phyloP scores from a whole-genome alignment of 2,797 vertebrate genomes.

The Spheniscus humboldti region DNA sequence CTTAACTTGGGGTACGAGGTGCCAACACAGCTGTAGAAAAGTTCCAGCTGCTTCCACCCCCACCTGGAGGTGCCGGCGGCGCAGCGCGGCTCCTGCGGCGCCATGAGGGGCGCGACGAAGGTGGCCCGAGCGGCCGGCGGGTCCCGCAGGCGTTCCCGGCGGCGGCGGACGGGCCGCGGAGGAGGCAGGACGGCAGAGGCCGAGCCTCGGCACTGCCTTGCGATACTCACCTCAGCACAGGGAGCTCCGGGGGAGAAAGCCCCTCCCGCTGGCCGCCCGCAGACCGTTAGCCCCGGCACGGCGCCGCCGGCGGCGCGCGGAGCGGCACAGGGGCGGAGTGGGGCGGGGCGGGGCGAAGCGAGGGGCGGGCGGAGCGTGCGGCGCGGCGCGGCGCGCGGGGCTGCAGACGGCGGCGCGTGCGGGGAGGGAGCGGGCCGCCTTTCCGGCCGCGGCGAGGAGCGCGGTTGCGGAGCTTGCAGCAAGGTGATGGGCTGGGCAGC shows the following conservation, averaged over 20 bases:
- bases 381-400: neutral
- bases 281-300: neutral
- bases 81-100: neutral
- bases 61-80: neutral
- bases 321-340: neutral
- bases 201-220: neutral
- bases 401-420: conserved; percentile 48
- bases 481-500: conserved; percentile 60
- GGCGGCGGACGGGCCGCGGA: neutral
- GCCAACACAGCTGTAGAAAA: neutral
- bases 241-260: accelerated
- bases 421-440: conserved; percentile 20
- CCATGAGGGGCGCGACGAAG: accelerated
- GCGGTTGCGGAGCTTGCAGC: conserved; percentile 3
- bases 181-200: too few species aligned
- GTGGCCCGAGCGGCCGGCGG: neutral
- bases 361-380: too few species aligned
- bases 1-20: too few species aligned
- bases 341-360: too few species aligned
- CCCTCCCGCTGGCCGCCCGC: neutral
- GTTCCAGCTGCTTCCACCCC: neutral
- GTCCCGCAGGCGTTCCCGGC: neutral
- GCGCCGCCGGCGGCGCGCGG: neutral
- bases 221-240: too few species aligned
- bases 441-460: conserved; percentile 40